phyloP scores from a whole-genome alignment of 2,888 invertebrate species.

The Eupithecia insigniata region DNA sequence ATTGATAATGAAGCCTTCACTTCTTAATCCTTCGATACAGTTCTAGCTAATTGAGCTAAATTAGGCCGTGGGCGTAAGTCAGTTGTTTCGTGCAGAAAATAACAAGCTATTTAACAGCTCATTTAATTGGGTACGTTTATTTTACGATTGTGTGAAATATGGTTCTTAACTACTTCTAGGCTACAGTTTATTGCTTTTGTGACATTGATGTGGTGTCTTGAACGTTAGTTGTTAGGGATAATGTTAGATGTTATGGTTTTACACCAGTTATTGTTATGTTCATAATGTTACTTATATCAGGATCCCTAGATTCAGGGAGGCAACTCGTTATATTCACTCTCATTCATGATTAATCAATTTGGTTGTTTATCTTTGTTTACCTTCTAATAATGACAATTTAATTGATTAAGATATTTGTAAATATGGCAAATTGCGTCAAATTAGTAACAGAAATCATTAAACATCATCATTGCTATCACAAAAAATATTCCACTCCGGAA shows the following conservation, averaged over 20 bases:
- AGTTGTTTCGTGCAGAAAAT: constrained; percentile 29
- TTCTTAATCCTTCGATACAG: not conserved
- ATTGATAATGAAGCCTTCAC: not conserved
- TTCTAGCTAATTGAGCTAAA: not conserved
- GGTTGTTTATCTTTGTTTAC: constrained; percentile 24
- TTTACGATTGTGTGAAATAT: constrained; percentile 6
- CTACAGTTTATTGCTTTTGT: constrained; percentile 8
- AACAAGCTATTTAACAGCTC: constrained; percentile 12
- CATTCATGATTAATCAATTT: not conserved
- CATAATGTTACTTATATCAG: not conserved
- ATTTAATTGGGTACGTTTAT: constrained; percentile 2
- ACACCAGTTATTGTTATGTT: not conserved
- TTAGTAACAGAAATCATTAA: not conserved
- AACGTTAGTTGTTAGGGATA: not conserved
- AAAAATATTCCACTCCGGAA: not conserved
- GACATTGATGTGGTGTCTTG: constrained; percentile 1
- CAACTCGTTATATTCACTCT: not conserved
- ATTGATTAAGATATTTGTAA: constrained; percentile 26
- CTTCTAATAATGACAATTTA: constrained; percentile 27
- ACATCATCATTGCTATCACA: not conserved
- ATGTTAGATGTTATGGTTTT: not conserved
- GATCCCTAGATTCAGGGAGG: not conserved
- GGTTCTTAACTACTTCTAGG: constrained; percentile 6
- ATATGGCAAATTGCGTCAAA: constrained; percentile 20
- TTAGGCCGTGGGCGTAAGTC: constrained; percentile 21